Evolutionary conservation across 2,888 invertebrate genomes (phyloP), one percentile per base, ranked within the genome.

Genomic region (Oligia strigilis): DNA sequence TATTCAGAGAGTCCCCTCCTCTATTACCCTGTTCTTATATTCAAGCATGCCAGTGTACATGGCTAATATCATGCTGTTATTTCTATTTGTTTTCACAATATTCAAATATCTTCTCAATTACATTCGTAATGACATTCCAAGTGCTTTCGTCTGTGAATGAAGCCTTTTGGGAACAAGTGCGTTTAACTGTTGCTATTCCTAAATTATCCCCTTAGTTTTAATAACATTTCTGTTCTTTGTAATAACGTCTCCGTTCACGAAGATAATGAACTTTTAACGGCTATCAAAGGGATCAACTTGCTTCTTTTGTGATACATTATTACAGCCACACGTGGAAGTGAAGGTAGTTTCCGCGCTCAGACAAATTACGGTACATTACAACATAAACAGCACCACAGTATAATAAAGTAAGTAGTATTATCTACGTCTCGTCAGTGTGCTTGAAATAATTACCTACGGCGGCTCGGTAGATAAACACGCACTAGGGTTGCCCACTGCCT

Each of bases 81-180:
- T 80, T 76, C 46, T 76, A 80, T 77, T 81, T 81, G 66, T 80
- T 58, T 69, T 75, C 49, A 49, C 67, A 75, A 74, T 80, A 86
- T 73, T 80, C 76, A 72, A 87, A 85, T 73, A 80, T 84, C 65
- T 85, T 75, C 65, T 67, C 75, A 67, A 74, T 87, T 71, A 75
- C 70, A 70, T 72, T 77, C 65, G 40, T 85, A 85, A 87, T 71
- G 65, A 77, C 66, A 75, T 77, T 85, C 73, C 66, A 60, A 74
- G 60, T 76, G 55, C 77, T 82, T 74, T 72, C 65, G 58, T 65
- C 49, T 64, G 74, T 36, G 55, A 77, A 77, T 66, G 62, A 72
- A 62, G 55, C 66, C 13, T 87, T 79, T 73, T 64, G 49, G 36
- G 40, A 72, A 80, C 76, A 81, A 77, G 67, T 73, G 75, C 62